Conservation (phyloP, 2,797 vertebrate genomes). For the Babyrousa celebensis region DNA sequence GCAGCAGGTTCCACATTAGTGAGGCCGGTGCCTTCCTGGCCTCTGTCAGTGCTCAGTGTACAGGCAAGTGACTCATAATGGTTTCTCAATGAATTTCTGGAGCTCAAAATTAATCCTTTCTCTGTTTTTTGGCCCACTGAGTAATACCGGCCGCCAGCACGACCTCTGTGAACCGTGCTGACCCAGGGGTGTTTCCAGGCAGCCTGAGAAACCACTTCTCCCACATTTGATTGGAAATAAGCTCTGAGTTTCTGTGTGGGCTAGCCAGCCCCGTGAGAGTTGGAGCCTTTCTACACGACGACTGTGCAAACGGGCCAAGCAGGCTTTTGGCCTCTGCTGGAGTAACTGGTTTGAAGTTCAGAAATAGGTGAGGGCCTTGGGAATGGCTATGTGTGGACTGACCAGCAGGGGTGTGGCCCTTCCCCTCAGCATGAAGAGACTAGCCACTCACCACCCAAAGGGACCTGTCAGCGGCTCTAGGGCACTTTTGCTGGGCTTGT, state of each 20-base stretch:
- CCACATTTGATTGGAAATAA: slow-evolving; percentile 60
- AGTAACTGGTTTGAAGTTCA: not conserved
- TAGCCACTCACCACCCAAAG: not conserved
- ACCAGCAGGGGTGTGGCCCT: not conserved
- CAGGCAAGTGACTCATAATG: slow-evolving; percentile 55
- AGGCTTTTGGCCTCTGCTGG: not conserved
- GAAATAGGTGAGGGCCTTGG: not conserved
- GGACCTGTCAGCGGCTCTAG: not conserved
- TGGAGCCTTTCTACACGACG: not conserved
- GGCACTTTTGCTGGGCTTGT: not conserved
- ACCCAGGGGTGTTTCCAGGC: slow-evolving; percentile 52
- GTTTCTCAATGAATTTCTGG: slow-evolving; percentile 68
- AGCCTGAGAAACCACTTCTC: slow-evolving; percentile 25
- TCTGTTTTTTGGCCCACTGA: slow-evolving; percentile 37
- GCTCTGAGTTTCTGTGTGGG: slow-evolving; percentile 32
- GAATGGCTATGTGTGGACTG: not conserved
- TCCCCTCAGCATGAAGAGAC: not conserved
- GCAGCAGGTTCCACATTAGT: slow-evolving; percentile 22
- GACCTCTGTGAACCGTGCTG: slow-evolving; percentile 37
- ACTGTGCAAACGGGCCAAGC: not conserved
- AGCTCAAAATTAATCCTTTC: slow-evolving; percentile 68
- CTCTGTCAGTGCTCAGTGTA: slow-evolving; percentile 4
- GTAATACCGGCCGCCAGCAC: not conserved
- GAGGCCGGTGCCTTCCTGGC: not conserved
- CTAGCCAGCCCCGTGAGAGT: not conserved